Conservation (phyloP, 2,797 vertebrate species). For the Phrynocephalus guinanensis region DNA sequence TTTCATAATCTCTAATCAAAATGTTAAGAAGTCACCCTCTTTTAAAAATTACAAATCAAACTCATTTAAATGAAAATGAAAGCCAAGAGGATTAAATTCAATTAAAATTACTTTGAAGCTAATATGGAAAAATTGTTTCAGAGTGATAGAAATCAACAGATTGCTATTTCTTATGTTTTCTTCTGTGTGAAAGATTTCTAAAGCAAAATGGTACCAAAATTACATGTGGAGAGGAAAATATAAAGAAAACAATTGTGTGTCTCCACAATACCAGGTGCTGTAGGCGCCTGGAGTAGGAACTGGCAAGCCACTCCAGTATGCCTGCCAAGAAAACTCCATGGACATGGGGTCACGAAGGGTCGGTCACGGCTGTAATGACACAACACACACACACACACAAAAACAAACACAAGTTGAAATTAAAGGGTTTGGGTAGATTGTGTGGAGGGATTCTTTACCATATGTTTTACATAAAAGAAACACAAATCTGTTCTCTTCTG, state of each 20-base stretch:
- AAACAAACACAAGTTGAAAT: slow-evolving; percentile 61
- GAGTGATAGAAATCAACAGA: slow-evolving; percentile 75
- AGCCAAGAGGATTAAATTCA: slow-evolving; percentile 82
- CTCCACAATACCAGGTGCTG: slow-evolving; percentile 5
- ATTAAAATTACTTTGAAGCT: slow-evolving; percentile 80
- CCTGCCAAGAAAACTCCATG: no score
- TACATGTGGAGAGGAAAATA: slow-evolving; percentile 62
- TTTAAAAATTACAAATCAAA: slow-evolving; percentile 76
- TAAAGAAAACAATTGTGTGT: slow-evolving; percentile 55
- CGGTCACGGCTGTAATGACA: no score
- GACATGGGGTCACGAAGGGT: no score
- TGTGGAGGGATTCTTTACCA: slow-evolving; percentile 61
- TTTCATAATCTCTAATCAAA: slow-evolving; percentile 78
- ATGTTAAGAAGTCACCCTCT: slow-evolving; percentile 75
- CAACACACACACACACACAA: slow-evolving; percentile 39
- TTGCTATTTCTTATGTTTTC: slow-evolving; percentile 73
- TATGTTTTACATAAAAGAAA: slow-evolving; percentile 52
- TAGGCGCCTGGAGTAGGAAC: no score
- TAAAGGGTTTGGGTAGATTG: slow-evolving; percentile 66
- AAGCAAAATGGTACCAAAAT: slow-evolving; percentile 68
- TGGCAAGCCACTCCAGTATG: no score
- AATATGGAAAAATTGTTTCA: slow-evolving; percentile 73
- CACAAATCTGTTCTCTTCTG: slow-evolving; percentile 61
- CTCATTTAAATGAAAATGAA: slow-evolving; percentile 82
- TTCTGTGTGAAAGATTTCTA: slow-evolving; percentile 70